phyloP scores from a whole-genome alignment of 92 coral and sea anemone species.

The Metridium senile region DNA sequence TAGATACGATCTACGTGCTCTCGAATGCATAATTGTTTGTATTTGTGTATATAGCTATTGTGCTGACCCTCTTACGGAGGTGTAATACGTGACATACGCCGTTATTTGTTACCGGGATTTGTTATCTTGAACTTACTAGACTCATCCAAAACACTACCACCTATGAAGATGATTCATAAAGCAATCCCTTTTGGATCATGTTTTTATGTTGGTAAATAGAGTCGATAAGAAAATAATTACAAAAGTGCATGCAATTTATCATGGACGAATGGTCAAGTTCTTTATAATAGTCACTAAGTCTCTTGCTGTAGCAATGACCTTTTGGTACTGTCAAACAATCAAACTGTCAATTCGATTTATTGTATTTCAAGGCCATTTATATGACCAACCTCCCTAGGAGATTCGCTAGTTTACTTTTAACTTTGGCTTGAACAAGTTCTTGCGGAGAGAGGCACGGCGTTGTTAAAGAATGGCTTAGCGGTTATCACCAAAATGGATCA shows the following conservation, averaged over 20 bases:
- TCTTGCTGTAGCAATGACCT: constrained; percentile 1
- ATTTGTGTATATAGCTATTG: not conserved
- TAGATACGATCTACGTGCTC: not conserved
- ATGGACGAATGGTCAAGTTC: not conserved
- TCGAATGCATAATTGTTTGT: not conserved
- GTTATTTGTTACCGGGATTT: not conserved
- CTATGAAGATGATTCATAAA: not conserved
- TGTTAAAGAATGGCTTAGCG: not conserved
- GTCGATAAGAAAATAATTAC: not conserved
- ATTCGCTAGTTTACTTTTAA: constrained; percentile 1
- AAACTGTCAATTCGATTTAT: constrained; percentile 4
- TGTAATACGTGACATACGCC: constrained; percentile 4
- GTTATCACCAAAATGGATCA: not conserved
- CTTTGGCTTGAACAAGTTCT: constrained; percentile 9
- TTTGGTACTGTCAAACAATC: not conserved
- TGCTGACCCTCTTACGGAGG: constrained; percentile 13
- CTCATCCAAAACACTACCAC: not conserved
- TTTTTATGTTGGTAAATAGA: not conserved
- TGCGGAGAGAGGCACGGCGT: not conserved
- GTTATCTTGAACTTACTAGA: not conserved
- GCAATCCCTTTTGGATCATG: not conserved
- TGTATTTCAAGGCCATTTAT: constrained; percentile 1
- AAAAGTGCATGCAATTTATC: not conserved
- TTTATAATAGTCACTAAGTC: not conserved
- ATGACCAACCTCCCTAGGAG: not conserved